Conservation (phyloP, 2,113 vertebrate species). For the Psittacus erithacus region DNA sequence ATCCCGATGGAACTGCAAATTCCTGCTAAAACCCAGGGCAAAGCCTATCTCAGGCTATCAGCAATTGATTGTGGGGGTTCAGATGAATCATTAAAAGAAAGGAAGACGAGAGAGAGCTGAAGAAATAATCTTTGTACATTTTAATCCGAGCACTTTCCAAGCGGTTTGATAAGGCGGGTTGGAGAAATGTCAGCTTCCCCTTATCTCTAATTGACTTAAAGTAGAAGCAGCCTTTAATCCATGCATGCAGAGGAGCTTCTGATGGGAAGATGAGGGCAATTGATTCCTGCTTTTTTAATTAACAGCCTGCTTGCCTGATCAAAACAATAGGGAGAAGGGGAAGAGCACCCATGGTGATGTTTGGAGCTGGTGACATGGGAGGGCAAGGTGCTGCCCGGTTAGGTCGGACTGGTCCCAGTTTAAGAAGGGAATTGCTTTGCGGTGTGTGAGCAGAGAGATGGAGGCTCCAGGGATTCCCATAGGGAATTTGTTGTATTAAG, state of each 20-base stretch:
- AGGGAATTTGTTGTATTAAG: neutral
- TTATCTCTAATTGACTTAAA: constrained; percentile 85
- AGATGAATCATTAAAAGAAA: constrained; percentile 60
- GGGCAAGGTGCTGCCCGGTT: neutral
- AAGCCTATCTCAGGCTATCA: neutral
- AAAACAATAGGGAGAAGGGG: constrained; percentile 65
- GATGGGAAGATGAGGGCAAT: constrained; percentile 78
- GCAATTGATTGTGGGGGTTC: constrained; percentile 8
- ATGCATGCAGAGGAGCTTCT: constrained; percentile 76
- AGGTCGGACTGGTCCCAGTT: neutral
- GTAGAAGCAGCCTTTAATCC: constrained; percentile 78
- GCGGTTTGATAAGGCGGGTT: constrained; percentile 74
- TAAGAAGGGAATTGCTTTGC: neutral
- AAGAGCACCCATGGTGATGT: neutral
- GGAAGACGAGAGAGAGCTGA: constrained; percentile 12
- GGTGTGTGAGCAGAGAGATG: neutral
- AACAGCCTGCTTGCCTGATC: constrained; percentile 66
- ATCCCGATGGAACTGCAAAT: neutral
- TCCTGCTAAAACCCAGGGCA: neutral
- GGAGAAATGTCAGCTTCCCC: constrained; percentile 81
- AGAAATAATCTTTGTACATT: constrained; percentile 79
- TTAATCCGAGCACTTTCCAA: constrained; percentile 78
- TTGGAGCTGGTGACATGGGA: neutral
- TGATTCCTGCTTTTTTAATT: constrained; percentile 82
- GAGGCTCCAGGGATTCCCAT: neutral